A percentile compares a stretch with the other conserved stretches of the same genome.
Evolutionary conservation across 2,888 invertebrate genomes (phyloP).

Genomic region (Aphodius sticticus): DNA sequence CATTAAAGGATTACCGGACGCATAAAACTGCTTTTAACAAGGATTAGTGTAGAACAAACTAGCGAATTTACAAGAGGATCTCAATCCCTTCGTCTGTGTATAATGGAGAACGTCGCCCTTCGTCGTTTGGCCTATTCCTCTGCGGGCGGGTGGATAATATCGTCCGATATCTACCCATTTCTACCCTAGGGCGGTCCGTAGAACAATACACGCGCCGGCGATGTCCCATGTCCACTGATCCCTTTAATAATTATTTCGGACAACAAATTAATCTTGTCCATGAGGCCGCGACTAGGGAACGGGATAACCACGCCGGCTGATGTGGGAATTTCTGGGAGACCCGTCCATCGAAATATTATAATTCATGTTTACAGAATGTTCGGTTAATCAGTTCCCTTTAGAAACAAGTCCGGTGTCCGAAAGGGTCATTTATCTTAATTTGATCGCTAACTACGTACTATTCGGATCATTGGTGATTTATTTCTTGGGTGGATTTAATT

Average conservation of each 20-base stretch:
- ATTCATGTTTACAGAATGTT: background rate
- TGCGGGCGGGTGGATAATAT: background rate
- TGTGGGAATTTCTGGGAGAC: background rate
- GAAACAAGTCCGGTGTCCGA: background rate
- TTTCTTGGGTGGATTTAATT: background rate
- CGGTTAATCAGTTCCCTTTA: background rate
- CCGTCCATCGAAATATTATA: constrained; percentile 4
- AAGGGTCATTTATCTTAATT: background rate
- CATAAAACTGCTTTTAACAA: constrained; percentile 24
- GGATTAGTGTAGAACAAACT: constrained; percentile 13
- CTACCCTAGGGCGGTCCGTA: background rate
- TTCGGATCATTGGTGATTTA: background rate
- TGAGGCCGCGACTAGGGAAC: background rate
- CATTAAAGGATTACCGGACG: constrained; percentile 12
- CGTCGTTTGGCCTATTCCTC: background rate
- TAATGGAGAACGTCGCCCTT: background rate
- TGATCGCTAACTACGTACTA: background rate
- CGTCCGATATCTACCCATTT: background rate
- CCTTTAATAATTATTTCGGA: constrained; percentile 21
- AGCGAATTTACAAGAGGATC: constrained; percentile 20
- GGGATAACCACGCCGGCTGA: background rate
- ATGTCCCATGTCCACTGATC: constrained; percentile 12
- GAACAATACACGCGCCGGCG: background rate
- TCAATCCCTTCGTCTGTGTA: background rate
- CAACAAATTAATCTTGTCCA: constrained; percentile 19